These are phyloP conservation scores for Hoplostethus mediterraneus DNA, from an alignment of 2,797 vertebrate genomes.

Conservation along the genomic window DNA sequence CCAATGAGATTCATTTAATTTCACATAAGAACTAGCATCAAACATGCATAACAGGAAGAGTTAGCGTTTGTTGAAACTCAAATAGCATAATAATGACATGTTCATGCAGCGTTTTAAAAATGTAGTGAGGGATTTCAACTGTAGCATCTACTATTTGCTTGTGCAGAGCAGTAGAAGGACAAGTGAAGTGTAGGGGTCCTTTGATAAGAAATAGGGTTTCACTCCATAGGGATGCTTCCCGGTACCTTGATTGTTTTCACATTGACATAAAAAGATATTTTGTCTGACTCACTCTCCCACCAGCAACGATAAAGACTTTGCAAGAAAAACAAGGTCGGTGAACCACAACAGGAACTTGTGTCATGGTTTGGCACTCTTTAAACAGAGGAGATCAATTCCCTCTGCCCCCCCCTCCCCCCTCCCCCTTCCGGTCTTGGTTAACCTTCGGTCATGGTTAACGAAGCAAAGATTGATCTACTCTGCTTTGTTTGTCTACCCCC, in stretches of 20 bases:
- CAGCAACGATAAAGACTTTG: constrained; percentile 28
- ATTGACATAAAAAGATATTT: constrained; percentile 17
- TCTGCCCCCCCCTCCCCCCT: constrained; percentile 12
- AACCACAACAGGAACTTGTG: constrained; percentile 45
- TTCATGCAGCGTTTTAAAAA: too few relatives aligned
- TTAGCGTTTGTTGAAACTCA: too few relatives aligned
- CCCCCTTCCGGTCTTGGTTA: constrained; percentile 52
- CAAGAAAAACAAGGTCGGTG: constrained; percentile 23
- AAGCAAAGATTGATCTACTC: constrained; percentile 66
- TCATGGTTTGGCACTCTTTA: constrained; percentile 45
- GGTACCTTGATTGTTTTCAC: neutral
- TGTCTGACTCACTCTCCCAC: neutral
- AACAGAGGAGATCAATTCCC: constrained; percentile 58
- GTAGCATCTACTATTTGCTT: too few relatives aligned
- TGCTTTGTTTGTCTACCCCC: constrained; percentile 65
- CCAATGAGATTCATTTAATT: too few relatives aligned
- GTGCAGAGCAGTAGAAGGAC: too few relatives aligned
- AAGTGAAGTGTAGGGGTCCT: too few relatives aligned
- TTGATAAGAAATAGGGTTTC: neutral
- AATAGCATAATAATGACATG: too few relatives aligned
- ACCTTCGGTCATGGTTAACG: constrained; percentile 69
- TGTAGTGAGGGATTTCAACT: too few relatives aligned
- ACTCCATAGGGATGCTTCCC: neutral
- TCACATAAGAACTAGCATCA: too few relatives aligned
- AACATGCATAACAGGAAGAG: too few relatives aligned